phyloP scores from a whole-genome alignment of 2,113 vertebrate genomes.

The Hippotragus niger region DNA sequence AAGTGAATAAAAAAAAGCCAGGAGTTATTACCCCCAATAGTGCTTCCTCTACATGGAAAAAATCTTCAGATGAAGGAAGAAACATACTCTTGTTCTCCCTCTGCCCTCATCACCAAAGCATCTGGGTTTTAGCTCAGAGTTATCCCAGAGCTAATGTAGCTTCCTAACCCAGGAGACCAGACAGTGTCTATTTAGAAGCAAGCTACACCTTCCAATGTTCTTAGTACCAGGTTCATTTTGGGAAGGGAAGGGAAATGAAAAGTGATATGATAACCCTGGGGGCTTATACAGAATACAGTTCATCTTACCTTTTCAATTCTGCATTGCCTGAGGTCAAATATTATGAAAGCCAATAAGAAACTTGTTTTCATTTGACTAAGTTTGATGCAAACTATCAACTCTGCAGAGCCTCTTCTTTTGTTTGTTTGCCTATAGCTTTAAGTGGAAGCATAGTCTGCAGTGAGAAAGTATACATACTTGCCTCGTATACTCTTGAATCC shows the following conservation, averaged over 20 bases:
- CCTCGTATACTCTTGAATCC: not conserved
- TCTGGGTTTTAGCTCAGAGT: not conserved
- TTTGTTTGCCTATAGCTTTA: not conserved
- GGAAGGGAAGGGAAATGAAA: constrained; percentile 8
- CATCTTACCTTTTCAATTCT: not conserved
- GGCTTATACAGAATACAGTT: not conserved
- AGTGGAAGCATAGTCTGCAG: not conserved
- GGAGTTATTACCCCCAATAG: not conserved
- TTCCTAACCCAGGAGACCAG: not conserved
- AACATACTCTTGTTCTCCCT: not conserved
- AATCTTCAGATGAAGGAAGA: not conserved
- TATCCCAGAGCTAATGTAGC: not conserved
- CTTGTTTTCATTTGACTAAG: constrained; percentile 24
- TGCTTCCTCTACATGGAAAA: not conserved
- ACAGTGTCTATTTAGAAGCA: not conserved
- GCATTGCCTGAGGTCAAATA: not conserved
- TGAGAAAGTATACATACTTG: constrained; percentile 1
- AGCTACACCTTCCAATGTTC: not conserved
- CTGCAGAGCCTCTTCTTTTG: not conserved
- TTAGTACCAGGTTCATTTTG: not conserved
- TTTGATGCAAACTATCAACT: not conserved
- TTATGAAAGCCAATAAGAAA: not conserved
- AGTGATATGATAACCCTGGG: not conserved
- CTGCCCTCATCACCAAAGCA: not conserved
- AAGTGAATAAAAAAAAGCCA: not conserved